Evolutionary conservation across 1,140 invertebrate species (phyloP).

Genomic region (Listronotus oregonensis): DNA sequence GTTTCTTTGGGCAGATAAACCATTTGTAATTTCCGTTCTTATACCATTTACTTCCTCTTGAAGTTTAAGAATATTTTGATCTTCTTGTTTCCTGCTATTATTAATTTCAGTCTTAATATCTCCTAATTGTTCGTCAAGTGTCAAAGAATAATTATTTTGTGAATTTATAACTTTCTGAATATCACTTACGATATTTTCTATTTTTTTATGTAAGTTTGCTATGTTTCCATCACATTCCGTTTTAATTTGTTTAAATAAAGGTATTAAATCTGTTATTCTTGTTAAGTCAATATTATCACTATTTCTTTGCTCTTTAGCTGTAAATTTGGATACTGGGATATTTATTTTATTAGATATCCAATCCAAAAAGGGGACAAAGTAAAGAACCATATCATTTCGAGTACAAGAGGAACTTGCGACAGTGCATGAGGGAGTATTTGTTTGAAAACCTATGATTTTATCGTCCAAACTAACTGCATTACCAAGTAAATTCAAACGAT

Average conservation of each 20-base stretch:
- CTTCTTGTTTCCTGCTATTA: not conserved
- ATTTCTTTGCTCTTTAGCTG: not conserved
- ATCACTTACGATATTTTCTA: not conserved
- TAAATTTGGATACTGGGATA: not conserved
- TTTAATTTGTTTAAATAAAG: too few species aligned
- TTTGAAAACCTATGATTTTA: conserved; percentile 21
- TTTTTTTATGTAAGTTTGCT: not conserved
- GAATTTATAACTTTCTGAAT: not conserved
- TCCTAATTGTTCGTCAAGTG: conserved; percentile 8
- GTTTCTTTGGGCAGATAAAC: not conserved
- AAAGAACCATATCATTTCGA: conserved; percentile 10
- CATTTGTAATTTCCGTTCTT: conserved; percentile 4
- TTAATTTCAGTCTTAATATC: not conserved
- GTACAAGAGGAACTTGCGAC: not conserved
- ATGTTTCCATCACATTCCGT: too few species aligned
- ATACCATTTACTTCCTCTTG: conserved; percentile 2
- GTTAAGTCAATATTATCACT: not conserved
- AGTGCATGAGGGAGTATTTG: not conserved
- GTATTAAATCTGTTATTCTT: too few species aligned
- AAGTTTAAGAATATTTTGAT: conserved; percentile 2
- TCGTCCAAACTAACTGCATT: conserved; percentile 1
- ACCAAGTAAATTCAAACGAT: conserved; percentile 8
- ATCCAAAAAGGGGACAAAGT: conserved; percentile 9
- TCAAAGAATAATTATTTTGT: not conserved
- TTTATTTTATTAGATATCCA: not conserved